These are phyloP conservation scores for Boloria selene DNA, from an alignment of 2,888 invertebrate genomes.

Conservation along the genomic window DNA sequence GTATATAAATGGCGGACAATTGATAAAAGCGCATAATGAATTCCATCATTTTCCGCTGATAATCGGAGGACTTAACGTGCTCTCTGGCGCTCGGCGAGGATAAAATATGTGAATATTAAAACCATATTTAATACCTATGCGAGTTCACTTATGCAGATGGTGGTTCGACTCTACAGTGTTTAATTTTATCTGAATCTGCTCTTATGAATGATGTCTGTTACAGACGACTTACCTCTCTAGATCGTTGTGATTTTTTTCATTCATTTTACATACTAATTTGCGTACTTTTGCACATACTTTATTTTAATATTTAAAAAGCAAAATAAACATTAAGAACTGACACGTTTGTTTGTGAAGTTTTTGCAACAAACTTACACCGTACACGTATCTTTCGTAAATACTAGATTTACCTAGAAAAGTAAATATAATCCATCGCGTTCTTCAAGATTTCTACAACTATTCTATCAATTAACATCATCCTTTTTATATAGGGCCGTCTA, in stretches of 20 bases:
- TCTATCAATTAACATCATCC: too few species aligned
- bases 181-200: slow-evolving; percentile 13
- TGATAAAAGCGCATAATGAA: slow-evolving; percentile 32
- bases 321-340: too few species aligned
- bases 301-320: too few species aligned
- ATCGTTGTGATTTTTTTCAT: not conserved
- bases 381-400: too few species aligned
- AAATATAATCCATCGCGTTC: too few species aligned
- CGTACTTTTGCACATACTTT: too few species aligned
- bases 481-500: too few species aligned
- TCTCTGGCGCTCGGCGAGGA: slow-evolving; percentile 16
- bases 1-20: slow-evolving; percentile 21
- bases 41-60: slow-evolving; percentile 36
- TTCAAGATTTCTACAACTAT: too few species aligned
- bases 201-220: slow-evolving; percentile 10
- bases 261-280: too few species aligned
- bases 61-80: slow-evolving; percentile 26
- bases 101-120: slow-evolving; percentile 34
- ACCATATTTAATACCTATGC: slow-evolving; percentile 17
- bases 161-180: slow-evolving; percentile 17
- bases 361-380: too few species aligned
- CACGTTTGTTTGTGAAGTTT: too few species aligned
- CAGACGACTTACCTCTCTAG: slow-evolving; percentile 4
- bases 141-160: slow-evolving; percentile 24
- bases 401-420: too few species aligned